A percentile compares a stretch with the other conserved stretches of the same genome.
phyloP scores from a whole-genome alignment of 2,113 vertebrate species.

The Megalops atlanticus region DNA sequence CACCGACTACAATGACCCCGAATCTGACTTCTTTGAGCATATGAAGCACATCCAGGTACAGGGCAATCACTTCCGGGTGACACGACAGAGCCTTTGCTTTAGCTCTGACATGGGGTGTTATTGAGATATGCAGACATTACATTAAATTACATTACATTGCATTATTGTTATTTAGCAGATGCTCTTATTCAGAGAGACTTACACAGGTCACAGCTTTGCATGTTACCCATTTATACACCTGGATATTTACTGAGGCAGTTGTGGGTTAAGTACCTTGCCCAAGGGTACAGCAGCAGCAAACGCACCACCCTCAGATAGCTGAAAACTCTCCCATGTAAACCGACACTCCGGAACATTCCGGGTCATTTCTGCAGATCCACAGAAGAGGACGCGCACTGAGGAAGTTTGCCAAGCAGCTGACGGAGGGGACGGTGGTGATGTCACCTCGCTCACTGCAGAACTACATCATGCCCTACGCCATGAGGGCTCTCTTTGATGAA shows the following conservation, averaged over 20 bases:
- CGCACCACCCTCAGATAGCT: neutral
- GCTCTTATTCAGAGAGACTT: no score
- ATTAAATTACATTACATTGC: no score
- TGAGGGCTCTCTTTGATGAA: conserved; percentile 82
- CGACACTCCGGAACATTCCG: neutral
- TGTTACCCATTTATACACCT: no score
- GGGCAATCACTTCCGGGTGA: neutral
- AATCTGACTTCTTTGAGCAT: conserved; percentile 97
- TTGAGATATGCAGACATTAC: no score
- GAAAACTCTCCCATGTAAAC: no score
- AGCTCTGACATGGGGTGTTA: neutral
- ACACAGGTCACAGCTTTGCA: no score
- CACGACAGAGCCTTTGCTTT: neutral
- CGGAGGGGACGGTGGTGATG: conserved; percentile 76
- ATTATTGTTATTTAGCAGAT: no score
- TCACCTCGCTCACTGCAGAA: conserved; percentile 87
- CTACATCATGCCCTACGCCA: conserved; percentile 94
- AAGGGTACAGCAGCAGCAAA: neutral
- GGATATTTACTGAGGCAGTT: no score
- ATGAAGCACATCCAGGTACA: conserved; percentile 98
- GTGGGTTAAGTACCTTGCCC: no score
- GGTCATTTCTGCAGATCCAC: conserved; percentile 76
- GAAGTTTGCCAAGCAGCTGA: conserved; percentile 88
- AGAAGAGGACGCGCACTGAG: conserved; percentile 88
- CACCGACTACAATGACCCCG: conserved; percentile 83